Conservation (phyloP, 2,797 vertebrate genomes). For the Pantherophis alleghaniensis region DNA sequence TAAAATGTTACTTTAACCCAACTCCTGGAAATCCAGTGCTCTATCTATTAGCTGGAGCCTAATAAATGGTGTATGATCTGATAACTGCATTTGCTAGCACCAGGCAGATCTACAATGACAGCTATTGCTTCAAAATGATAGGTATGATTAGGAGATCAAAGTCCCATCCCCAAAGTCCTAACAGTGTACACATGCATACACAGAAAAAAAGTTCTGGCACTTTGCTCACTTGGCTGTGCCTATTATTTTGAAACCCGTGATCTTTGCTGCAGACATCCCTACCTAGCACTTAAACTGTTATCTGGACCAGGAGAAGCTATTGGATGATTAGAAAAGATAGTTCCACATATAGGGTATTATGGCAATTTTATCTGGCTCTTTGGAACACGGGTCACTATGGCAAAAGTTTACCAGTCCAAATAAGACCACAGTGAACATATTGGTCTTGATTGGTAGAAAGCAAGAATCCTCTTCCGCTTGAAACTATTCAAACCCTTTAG, state of each 20-base stretch:
- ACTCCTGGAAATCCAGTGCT: not conserved
- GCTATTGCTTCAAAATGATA: not conserved
- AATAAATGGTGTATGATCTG: not conserved
- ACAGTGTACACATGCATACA: not conserved
- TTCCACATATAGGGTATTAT: not conserved
- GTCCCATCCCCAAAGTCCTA: not conserved
- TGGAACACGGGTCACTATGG: not conserved
- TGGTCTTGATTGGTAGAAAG: not conserved
- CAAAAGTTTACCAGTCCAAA: not conserved
- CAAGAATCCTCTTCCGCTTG: not conserved
- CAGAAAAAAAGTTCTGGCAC: not conserved
- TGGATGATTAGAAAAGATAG: not conserved
- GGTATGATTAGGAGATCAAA: not conserved
- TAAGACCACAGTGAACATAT: not conserved
- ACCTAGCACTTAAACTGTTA: not conserved
- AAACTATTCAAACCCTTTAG: not conserved
- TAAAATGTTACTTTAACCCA: not conserved
- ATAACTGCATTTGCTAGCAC: not conserved
- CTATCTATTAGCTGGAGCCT: not conserved
- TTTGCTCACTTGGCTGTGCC: not conserved
- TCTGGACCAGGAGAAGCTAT: not conserved
- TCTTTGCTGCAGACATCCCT: not conserved
- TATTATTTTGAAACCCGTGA: not conserved
- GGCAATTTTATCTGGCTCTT: not conserved
- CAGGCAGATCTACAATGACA: not conserved